Evolutionary conservation across 2,113 vertebrate genomes (phyloP).

Genomic region (Lonchura striata): DNA sequence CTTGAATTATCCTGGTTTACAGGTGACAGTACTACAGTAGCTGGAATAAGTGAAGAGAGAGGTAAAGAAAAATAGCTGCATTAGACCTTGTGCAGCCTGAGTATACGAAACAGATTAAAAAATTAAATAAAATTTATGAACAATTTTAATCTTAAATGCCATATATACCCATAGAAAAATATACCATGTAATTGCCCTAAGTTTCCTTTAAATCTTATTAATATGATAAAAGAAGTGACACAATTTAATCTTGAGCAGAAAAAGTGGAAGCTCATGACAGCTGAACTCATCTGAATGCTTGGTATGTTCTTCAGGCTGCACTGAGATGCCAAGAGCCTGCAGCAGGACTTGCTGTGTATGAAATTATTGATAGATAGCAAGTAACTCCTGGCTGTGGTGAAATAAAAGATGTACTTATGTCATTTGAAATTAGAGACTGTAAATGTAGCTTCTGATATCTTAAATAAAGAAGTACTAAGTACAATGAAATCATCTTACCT

Average conservation of each 20-base stretch:
- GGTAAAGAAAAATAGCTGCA: neutral
- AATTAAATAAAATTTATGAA: neutral
- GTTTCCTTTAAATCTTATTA: neutral
- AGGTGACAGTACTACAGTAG: neutral
- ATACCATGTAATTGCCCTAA: neutral
- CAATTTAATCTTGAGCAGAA: neutral
- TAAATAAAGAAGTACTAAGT: neutral
- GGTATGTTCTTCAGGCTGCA: neutral
- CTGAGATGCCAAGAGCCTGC: neutral
- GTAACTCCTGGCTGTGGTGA: neutral
- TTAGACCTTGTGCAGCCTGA: neutral
- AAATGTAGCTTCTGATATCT: neutral
- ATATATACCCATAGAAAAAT: neutral
- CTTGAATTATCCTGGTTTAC: neutral
- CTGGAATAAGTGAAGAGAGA: neutral
- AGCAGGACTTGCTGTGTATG: neutral
- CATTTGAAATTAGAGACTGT: neutral
- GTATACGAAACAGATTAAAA: neutral
- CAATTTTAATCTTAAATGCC: neutral
- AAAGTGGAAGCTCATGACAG: neutral
- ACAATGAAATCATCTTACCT: neutral
- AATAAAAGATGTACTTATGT: neutral
- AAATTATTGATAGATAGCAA: neutral
- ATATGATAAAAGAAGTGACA: neutral
- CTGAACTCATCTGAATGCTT: neutral